Conservation (phyloP, 2,888 invertebrate species). For the Scaptomyza parva region DNA sequence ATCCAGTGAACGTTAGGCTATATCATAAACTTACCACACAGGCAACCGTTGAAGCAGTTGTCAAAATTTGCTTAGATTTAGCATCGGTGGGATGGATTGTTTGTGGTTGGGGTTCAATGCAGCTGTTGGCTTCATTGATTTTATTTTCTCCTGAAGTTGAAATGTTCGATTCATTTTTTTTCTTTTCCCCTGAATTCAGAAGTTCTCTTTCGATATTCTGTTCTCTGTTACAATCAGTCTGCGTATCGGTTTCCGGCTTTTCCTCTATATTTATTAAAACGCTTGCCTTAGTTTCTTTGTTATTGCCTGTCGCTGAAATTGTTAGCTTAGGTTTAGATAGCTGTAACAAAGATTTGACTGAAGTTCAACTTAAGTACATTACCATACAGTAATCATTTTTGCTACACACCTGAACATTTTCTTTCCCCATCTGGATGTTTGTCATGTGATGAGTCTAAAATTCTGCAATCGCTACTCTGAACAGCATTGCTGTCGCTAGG, state of each 20-base stretch:
- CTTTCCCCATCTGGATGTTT: neutral
- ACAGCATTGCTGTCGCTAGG: slow-evolving; percentile 8
- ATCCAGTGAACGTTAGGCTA: neutral
- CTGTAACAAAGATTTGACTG: neutral
- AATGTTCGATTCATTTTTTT: neutral
- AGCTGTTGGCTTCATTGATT: neutral
- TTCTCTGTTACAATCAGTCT: neutral
- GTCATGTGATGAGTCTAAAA: neutral
- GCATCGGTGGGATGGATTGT: neutral
- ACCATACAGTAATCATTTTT: neutral
- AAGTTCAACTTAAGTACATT: neutral
- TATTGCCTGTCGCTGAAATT: slow-evolving; percentile 11
- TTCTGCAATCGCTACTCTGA: slow-evolving; percentile 3
- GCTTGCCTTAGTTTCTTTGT: neutral
- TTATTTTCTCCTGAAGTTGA: slow-evolving; percentile 6
- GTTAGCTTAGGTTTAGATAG: neutral
- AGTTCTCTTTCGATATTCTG: neutral
- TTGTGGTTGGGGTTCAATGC: neutral
- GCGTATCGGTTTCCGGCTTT: neutral
- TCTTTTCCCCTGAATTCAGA: slow-evolving; percentile 4
- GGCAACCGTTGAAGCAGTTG: neutral
- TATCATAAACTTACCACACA: slow-evolving; percentile 19
- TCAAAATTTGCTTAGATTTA: neutral
- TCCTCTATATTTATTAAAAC: neutral
- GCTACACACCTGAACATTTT: slow-evolving; percentile 10